phyloP scores from a whole-genome alignment of 2,888 invertebrate species.

The Melinaea marsaeus region DNA sequence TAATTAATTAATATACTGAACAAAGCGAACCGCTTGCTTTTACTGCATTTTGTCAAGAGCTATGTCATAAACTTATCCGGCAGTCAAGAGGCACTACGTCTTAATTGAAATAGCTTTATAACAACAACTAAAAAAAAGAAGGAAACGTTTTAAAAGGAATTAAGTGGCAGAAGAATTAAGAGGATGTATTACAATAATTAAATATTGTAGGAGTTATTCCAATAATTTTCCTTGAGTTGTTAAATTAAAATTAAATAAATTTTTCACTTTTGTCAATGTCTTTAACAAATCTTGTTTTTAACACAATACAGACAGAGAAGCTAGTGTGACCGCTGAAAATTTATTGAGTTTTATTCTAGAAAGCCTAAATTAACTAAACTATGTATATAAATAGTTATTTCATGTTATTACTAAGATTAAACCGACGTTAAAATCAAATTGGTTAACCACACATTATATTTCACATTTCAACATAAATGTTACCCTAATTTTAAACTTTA shows the following conservation, averaged over 20 bases:
- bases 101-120: constrained; percentile 4
- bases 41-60: constrained; percentile 5
- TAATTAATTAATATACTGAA: constrained; percentile 12
- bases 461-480: not conserved
- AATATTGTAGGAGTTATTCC: too few relatives aligned
- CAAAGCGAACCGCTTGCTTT: constrained; percentile 6
- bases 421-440: not conserved
- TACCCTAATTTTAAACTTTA: not conserved
- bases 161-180: not conserved
- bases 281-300: too few relatives aligned
- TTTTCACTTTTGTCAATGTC: too few relatives aligned
- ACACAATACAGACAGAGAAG: too few relatives aligned
- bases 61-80: constrained; percentile 10
- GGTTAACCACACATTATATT: not conserved
- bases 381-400: too few relatives aligned
- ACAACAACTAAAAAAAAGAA: not conserved
- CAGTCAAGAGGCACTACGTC: constrained; percentile 8
- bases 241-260: too few relatives aligned
- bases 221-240: too few relatives aligned
- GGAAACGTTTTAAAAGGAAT: not conserved
- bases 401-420: not conserved
- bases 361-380: too few relatives aligned
- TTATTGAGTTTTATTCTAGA: too few relatives aligned
- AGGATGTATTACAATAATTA: too few relatives aligned
- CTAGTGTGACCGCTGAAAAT: too few relatives aligned